Conservation (phyloP, 2,888 invertebrate genomes). For the Lasioglossum oenotherae region DNA sequence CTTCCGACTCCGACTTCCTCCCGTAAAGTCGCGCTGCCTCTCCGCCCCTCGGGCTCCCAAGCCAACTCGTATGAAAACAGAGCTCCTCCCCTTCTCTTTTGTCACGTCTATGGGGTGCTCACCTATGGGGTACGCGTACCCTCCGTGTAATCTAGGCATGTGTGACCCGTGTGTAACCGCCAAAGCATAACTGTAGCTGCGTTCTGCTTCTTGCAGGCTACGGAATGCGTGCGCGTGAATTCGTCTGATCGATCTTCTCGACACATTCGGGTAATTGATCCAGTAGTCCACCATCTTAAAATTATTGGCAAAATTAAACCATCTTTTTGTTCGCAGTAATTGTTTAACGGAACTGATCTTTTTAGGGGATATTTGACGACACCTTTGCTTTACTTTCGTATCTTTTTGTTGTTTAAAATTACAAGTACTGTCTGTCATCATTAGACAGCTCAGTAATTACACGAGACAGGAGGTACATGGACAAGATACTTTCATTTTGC, state of each 20-base stretch:
- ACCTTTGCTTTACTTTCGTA: too few species aligned
- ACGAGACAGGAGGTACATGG: too few species aligned
- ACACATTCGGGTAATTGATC: neutral
- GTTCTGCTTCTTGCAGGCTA: constrained; percentile 29
- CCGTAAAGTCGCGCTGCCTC: constrained; percentile 68
- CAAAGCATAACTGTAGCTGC: constrained; percentile 68
- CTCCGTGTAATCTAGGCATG: constrained; percentile 41
- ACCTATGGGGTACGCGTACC: constrained; percentile 35
- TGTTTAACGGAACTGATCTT: too few species aligned
- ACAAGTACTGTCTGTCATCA: too few species aligned
- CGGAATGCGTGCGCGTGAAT: constrained; percentile 23
- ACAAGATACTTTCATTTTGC: too few species aligned
- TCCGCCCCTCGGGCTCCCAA: constrained; percentile 71
- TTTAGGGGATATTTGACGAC: too few species aligned
- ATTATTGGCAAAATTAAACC: too few species aligned
- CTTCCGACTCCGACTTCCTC: constrained; percentile 76
- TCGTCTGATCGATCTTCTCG: neutral
- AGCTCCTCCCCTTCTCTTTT: constrained; percentile 68
- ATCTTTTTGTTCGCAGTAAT: too few species aligned
- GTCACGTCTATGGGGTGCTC: constrained; percentile 58
- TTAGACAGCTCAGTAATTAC: too few species aligned
- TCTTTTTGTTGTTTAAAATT: too few species aligned
- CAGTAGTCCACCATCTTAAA: neutral
- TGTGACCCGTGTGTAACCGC: constrained; percentile 66
- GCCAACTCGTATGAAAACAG: constrained; percentile 74